Conservation (phyloP, 2,888 invertebrate genomes). For the Exocentrus adspersus region DNA sequence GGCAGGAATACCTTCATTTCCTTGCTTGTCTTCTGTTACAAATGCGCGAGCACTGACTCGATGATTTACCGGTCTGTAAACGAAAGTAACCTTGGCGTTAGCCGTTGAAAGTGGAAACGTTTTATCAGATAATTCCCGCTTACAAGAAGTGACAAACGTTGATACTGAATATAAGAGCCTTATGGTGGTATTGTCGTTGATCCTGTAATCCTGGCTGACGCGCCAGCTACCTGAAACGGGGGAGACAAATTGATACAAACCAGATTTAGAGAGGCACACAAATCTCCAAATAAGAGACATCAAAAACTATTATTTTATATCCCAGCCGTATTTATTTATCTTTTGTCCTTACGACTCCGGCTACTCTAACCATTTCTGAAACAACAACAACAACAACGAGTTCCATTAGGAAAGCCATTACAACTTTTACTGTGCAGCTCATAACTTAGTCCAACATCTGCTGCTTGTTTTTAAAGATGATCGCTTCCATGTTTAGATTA, state of each 20-base stretch:
- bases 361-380: too few species aligned
- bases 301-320: too few species aligned
- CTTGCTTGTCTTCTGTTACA: too few species aligned
- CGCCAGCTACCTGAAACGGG: background rate
- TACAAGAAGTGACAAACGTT: constrained; percentile 10
- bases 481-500: constrained; percentile 29
- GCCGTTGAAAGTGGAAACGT: too few species aligned
- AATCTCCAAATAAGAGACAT: too few species aligned
- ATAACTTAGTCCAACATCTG: constrained; percentile 31
- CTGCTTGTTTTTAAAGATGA: constrained; percentile 23
- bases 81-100: constrained; percentile 24
- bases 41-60: too few species aligned
- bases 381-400: background rate
- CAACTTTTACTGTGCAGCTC: background rate
- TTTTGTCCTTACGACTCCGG: too few species aligned
- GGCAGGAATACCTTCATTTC: too few species aligned
- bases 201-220: background rate
- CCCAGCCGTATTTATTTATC: too few species aligned
- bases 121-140: constrained; percentile 12
- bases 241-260: too few species aligned
- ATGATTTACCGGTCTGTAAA: background rate
- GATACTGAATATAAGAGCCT: background rate
- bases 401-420: background rate
- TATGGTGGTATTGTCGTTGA: constrained; percentile 13
- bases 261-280: background rate